Evolutionary conservation across 2,113 vertebrate genomes (phyloP).

Genomic region (Ploceus nigricollis): DNA sequence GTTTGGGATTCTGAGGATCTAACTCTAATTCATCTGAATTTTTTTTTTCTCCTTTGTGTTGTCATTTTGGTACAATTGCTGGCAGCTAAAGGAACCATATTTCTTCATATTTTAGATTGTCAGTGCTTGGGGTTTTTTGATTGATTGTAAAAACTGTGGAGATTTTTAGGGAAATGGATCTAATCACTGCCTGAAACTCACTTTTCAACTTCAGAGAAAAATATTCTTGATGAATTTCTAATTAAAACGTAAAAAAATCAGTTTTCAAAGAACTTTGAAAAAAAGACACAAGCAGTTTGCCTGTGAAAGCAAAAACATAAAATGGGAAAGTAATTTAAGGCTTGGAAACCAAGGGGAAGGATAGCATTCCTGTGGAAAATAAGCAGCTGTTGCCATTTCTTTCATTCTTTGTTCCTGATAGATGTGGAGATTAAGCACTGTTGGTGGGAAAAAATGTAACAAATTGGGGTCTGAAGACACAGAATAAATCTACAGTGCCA

Average conservation of each 20-base stretch:
- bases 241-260: neutral
- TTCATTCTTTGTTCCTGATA: neutral
- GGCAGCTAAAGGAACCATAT: slow-evolving; percentile 43
- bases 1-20: neutral
- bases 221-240: neutral
- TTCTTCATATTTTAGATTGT: slow-evolving; percentile 39
- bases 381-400: neutral
- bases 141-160: slow-evolving; percentile 44
- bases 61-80: slow-evolving; percentile 36
- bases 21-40: neutral
- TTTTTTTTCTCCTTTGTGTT: slow-evolving; percentile 10
- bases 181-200: slow-evolving; percentile 21
- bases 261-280: neutral
- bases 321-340: neutral
- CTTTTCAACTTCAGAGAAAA: neutral
- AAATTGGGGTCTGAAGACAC: neutral
- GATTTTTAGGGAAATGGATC: neutral
- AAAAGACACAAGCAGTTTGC: neutral
- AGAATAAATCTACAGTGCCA: neutral
- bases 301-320: neutral
- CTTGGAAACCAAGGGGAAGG: neutral
- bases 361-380: neutral
- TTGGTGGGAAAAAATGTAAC: neutral
- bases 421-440: neutral
- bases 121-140: neutral